These are phyloP conservation scores for Anadara kagoshimensis DNA, from an alignment of 1,140 invertebrate genomes.

Conservation along the genomic window DNA sequence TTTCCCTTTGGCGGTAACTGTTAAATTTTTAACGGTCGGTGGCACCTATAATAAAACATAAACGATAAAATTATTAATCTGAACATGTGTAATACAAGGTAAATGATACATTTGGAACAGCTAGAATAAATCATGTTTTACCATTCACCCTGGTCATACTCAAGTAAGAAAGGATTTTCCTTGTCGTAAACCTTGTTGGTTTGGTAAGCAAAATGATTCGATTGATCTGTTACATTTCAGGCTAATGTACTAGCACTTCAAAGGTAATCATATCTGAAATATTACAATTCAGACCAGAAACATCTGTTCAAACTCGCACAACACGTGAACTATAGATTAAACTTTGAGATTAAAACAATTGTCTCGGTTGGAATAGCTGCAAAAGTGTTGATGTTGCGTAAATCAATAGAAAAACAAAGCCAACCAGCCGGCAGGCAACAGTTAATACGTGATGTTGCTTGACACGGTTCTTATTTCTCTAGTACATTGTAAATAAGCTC, in stretches of 20 bases:
- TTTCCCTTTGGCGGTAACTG: slow-evolving; percentile 38
- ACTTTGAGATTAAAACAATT: no score
- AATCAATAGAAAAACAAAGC: no score
- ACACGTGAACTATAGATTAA: no score
- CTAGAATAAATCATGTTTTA: background rate
- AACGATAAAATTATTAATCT: background rate
- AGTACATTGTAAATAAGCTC: slow-evolving; percentile 76
- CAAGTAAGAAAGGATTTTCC: slow-evolving; percentile 85
- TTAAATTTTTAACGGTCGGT: slow-evolving; percentile 4
- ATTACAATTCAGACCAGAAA: slow-evolving; percentile 62
- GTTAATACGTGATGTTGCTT: slow-evolving; percentile 18
- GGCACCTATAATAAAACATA: slow-evolving; percentile 18
- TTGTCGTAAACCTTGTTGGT: slow-evolving; percentile 6
- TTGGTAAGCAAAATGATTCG: no score
- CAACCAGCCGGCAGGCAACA: slow-evolving; percentile 52
- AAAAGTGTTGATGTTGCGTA: no score
- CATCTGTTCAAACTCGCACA: no score
- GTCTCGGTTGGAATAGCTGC: no score
- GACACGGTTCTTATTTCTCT: slow-evolving; percentile 44
- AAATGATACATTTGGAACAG: no score
- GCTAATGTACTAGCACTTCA: no score
- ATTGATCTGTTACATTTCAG: no score
- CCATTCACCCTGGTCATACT: no score
- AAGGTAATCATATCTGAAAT: slow-evolving; percentile 65
- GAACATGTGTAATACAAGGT: background rate